Base-by-base conservation (phyloP, 2,888 invertebrate genomes). In the Andricus curvator region DNA sequence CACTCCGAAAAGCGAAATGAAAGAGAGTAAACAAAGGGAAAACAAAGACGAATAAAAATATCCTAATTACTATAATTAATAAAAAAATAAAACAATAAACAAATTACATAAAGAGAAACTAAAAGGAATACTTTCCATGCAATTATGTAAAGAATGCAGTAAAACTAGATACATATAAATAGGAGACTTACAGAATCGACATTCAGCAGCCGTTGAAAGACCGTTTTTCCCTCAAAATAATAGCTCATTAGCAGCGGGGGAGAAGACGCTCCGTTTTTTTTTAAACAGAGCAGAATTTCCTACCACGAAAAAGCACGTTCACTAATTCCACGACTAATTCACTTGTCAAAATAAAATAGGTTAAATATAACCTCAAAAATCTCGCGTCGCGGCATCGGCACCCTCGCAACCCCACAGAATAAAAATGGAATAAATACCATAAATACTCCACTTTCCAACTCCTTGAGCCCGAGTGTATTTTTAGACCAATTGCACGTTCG, bases 191-290 rank as follows among this genome's bases (percentile, higher is more conserved):
- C 25, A n/a, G 11, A 67, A 41, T n/a, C n/a, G n/a, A 37, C 25
- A 13, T 56, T n/a, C n/a, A 56, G 20, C 22, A 62, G 25, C 62
- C 62, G 62, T 62, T 62, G 17, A 62, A 56, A n/a, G 62, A 51
- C 51, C 29, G 51, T 74, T 74, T 33, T 13, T 17, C 33, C 51
- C n/a, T 2, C 33, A 33, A 33, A 25, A 70, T 29, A 25, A 56
- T 56, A 17, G 56, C 56, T 56, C 56, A 56, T 74, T 74, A 48
- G 15, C 51, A 29, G 56, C 56, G 13, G 56, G 68, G 68, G 74
- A 74, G 56, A 29, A 56, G 74, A 74, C 56, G 74, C 74, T 74
- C 51, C 29, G 74, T 56, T 74, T 74, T 74, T 74, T 74, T 51
- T n/a, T 13, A 56, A 37, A 33, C n/a, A 33, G 33, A 56, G 37